A percentile compares a stretch with the other conserved stretches of the same genome.
Evolutionary conservation across 2,797 vertebrate species (phyloP).

Genomic region (Delichon dasypus): DNA sequence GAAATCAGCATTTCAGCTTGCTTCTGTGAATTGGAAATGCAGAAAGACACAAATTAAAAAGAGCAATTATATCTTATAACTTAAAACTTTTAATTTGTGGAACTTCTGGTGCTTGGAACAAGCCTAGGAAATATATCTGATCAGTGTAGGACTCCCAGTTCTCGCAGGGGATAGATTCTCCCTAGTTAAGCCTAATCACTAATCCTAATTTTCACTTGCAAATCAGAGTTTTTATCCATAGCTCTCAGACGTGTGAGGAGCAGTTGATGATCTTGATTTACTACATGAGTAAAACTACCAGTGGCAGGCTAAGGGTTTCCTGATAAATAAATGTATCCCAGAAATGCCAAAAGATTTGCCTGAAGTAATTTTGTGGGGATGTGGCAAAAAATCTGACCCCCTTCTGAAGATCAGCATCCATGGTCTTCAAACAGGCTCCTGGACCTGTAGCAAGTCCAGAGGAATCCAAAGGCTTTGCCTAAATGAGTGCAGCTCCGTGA

Average conservation of each 20-base stretch:
- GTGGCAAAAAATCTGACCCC: not conserved
- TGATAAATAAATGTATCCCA: not conserved
- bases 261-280: not conserved
- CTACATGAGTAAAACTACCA: not conserved
- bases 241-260: not conserved
- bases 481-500: not conserved
- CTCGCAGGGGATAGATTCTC: not conserved
- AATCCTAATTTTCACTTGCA: not conserved
- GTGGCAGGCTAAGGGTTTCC: not conserved
- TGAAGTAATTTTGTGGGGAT: not conserved
- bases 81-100: not conserved
- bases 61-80: not conserved
- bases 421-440: not conserved
- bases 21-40: not conserved
- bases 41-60: not conserved
- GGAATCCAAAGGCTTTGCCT: not conserved
- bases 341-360: not conserved
- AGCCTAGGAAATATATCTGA: not conserved
- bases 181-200: not conserved
- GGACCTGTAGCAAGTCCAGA: not conserved
- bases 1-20: not conserved
- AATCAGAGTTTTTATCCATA: not conserved
- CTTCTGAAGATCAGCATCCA: not conserved
- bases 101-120: not conserved
- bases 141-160: not conserved